Base-by-base conservation (phyloP, 2,888 invertebrate genomes). In the Desoria tigrina region DNA sequence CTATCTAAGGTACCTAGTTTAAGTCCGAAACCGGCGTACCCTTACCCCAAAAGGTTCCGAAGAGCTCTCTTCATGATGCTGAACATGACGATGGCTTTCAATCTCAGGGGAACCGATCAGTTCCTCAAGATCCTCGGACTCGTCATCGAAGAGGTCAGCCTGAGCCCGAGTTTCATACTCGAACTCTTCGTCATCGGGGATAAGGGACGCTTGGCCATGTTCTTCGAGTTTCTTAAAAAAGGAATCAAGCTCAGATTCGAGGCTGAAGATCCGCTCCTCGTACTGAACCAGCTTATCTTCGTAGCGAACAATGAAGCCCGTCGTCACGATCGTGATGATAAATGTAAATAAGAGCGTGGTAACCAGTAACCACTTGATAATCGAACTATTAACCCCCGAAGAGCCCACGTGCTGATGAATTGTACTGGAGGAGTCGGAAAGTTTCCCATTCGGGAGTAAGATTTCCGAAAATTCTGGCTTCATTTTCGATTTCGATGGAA, bases 381-480 rank as follows among this genome's bases (percentile, higher is more conserved):
- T 57, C 11, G 37, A 53, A 21, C 39, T 16, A 51, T 51, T 51
- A 21, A 51, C 51, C 24, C 24, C 14, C 6, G 21, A 51, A 3
- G 11, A 18, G 45, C 28, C 21, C 32, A 51, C 54, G 57, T 16
- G 49, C 50, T n/a, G 59, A 63, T 39, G 60, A 64, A 26, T 58
- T 60, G 61, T 63, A 56, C 53, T 67, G 21, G 42, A 28, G 27
- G 61, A 65, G 26, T 55, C 49, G 42, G 53, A 66, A 39, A 62
- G 61, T 45, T 64, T 62, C 37, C 51, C 62, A 23, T 64, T 63
- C 56, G 74, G 72, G 59, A 74, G 50, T 32, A 74, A 66, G 54
- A 74, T 56, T 57, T 74, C 68, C 42, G 74, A 71, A 70, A 74
- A 74, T 62, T 73, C 74, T 37, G 72, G 71, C 57, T 74, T 74